Evolutionary conservation across 2,797 vertebrate species (phyloP).

Genomic region (Darevskia mixta): DNA sequence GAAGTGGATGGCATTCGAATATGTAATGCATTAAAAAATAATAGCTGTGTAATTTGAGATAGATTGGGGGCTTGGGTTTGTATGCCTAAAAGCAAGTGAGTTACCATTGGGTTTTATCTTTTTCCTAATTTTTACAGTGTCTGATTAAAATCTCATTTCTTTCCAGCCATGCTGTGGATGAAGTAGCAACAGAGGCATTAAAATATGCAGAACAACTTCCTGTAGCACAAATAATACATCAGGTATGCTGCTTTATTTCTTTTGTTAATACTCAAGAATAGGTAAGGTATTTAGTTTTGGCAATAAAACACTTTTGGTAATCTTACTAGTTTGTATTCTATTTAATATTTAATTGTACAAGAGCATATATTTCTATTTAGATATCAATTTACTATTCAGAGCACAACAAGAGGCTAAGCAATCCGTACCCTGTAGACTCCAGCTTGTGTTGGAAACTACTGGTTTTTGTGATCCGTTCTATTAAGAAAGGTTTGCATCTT

Average conservation of each 20-base stretch:
- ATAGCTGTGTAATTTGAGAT: not conserved
- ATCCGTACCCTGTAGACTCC: not conserved
- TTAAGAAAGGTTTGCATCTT: no score
- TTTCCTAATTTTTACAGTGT: no score
- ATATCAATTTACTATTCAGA: constrained; percentile 48
- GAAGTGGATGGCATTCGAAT: not conserved
- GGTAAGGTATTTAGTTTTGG: constrained; percentile 60
- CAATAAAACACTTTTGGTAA: constrained; percentile 64
- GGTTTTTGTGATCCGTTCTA: no score
- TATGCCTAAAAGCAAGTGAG: not conserved
- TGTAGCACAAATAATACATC: constrained; percentile 95
- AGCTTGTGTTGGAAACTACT: not conserved
- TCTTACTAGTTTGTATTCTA: constrained; percentile 53
- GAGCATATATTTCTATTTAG: constrained; percentile 46
- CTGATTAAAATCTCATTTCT: no score
- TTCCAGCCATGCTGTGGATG: constrained; percentile 55
- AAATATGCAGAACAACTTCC: constrained; percentile 92
- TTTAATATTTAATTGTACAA: constrained; percentile 33
- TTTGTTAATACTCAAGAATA: constrained; percentile 61
- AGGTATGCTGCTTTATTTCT: constrained; percentile 76
- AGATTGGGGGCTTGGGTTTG: not conserved
- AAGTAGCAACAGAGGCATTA: constrained; percentile 75
- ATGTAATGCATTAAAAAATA: not conserved
- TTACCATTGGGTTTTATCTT: no score
- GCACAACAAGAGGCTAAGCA: constrained; percentile 20